Evolutionary conservation across 1,140 invertebrate genomes (phyloP).

Genomic region (Ladona fulva): DNA sequence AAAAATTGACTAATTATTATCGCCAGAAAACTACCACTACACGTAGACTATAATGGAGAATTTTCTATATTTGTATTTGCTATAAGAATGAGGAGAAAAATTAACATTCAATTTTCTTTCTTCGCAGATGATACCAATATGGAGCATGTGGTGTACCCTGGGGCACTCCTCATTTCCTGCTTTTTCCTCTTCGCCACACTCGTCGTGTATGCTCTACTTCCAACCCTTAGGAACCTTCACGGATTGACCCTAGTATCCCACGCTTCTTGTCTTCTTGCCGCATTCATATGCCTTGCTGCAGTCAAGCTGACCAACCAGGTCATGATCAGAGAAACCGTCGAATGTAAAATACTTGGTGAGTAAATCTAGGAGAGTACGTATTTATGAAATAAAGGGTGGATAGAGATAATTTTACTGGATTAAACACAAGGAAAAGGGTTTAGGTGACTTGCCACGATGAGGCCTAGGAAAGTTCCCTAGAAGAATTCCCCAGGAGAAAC

Average conservation of each 20-base stretch:
- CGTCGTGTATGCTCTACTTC: slow-evolving; percentile 51
- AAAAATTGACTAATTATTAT: no score
- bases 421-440: no score
- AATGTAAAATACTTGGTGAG: neutral
- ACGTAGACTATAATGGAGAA: no score
- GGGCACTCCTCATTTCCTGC: slow-evolving; percentile 41
- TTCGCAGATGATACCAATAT: neutral
- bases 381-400: no score
- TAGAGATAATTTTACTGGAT: no score
- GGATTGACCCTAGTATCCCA: slow-evolving; percentile 61
- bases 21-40: no score
- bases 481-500: no score
- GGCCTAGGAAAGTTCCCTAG: no score
- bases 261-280: slow-evolving; percentile 48
- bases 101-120: neutral
- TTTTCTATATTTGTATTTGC: no score
- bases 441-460: no score
- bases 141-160: neutral
- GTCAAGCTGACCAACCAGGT: neutral
- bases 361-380: neutral
- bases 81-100: neutral
- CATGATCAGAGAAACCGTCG: neutral
- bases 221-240: slow-evolving; percentile 54
- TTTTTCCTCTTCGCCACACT: slow-evolving; percentile 52
- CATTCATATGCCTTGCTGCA: slow-evolving; percentile 42